These are phyloP conservation scores for Hyaena hyaena DNA, from an alignment of 2,113 vertebrate species.

Conservation along the genomic window DNA sequence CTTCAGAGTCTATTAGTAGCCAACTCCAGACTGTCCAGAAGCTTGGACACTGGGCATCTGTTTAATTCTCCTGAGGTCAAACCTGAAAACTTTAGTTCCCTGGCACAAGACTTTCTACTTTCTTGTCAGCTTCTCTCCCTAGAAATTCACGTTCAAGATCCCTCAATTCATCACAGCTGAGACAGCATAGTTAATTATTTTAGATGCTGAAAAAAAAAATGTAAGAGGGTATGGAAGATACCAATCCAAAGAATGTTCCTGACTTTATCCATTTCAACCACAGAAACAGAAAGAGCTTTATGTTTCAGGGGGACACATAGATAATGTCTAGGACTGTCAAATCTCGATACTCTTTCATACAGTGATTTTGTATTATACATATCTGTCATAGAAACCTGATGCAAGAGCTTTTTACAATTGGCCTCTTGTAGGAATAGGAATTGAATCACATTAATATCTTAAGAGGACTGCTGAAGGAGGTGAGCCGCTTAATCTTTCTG, in stretches of 20 bases:
- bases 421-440: slow-evolving; percentile 38
- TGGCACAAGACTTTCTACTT: not conserved
- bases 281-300: not conserved
- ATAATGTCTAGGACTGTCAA: not conserved
- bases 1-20: not conserved
- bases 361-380: not conserved
- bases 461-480: slow-evolving; percentile 60
- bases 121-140: not conserved
- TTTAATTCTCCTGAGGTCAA: not conserved
- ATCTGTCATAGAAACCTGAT: slow-evolving; percentile 15
- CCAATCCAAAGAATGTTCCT: not conserved
- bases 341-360: not conserved
- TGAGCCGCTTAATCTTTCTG: slow-evolving; percentile 71
- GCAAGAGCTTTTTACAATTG: slow-evolving; percentile 25
- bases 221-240: not conserved
- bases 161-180: not conserved
- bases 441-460: slow-evolving; percentile 72
- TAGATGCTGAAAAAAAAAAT: not conserved
- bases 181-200: not conserved
- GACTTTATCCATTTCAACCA: not conserved
- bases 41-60: not conserved
- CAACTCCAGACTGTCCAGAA: not conserved
- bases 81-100: not conserved
- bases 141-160: not conserved
- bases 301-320: not conserved